These are phyloP conservation scores for Hippocampus zosterae DNA, from an alignment of 2,113 vertebrate genomes.

Conservation along the genomic window DNA sequence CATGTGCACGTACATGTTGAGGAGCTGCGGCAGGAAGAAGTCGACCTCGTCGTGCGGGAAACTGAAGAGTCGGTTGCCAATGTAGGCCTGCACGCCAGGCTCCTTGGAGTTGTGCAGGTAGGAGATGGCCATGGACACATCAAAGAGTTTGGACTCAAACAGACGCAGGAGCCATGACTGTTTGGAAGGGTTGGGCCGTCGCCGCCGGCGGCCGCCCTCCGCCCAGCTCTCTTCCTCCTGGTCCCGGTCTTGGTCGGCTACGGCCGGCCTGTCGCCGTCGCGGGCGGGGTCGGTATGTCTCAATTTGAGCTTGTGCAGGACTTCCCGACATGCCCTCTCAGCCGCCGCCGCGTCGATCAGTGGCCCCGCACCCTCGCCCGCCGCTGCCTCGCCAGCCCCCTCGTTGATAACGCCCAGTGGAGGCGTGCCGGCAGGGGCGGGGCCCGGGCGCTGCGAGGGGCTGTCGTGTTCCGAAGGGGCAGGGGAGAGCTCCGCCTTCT, in stretches of 20 bases:
- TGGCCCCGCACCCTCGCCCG: constrained; percentile 79
- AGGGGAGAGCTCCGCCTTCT: constrained; percentile 61
- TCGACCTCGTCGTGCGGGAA: constrained; percentile 88
- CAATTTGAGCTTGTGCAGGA: constrained; percentile 83
- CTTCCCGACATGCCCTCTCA: constrained; percentile 83
- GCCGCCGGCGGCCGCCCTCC: constrained; percentile 73
- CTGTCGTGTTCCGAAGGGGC: constrained; percentile 42
- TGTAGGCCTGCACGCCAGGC: constrained; percentile 94
- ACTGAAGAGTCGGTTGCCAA: constrained; percentile 91
- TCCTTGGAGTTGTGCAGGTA: constrained; percentile 97
- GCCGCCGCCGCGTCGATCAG: constrained; percentile 89
- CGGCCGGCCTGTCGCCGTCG: background rate
- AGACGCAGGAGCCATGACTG: constrained; percentile 93
- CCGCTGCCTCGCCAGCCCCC: constrained; percentile 81
- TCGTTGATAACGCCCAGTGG: constrained; percentile 82
- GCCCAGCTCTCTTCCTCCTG: constrained; percentile 70
- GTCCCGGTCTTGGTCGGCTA: constrained; percentile 23
- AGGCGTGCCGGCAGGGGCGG: constrained; percentile 59
- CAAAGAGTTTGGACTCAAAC: constrained; percentile 94
- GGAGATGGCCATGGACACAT: constrained; percentile 96
- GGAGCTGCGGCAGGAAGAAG: constrained; percentile 92
- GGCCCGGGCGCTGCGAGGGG: constrained; percentile 52
- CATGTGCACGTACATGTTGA: constrained; percentile 99
- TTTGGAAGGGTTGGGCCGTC: constrained; percentile 84
- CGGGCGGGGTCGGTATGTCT: constrained; percentile 10